A percentile compares a stretch with the other conserved stretches of the same genome.
Evolutionary conservation across 1,140 invertebrate genomes (phyloP).

Genomic region (Maconellicoccus hirsutus): DNA sequence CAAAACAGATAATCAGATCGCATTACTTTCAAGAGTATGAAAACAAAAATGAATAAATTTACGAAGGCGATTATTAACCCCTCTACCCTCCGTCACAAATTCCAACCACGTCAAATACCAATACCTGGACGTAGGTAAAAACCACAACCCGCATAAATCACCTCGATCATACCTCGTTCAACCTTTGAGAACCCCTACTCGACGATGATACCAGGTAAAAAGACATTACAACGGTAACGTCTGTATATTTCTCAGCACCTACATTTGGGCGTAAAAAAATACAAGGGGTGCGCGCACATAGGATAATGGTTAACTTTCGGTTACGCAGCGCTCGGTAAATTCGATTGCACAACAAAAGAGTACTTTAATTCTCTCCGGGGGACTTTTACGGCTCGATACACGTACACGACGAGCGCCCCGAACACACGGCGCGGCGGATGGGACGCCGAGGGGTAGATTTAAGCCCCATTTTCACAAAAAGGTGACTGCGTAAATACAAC

Average conservation of each 20-base stretch:
- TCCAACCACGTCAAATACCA: too few species aligned
- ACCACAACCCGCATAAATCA: too few species aligned
- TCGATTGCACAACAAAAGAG: slow-evolving; percentile 21
- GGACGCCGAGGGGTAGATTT: not conserved
- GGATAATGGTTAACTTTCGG: slow-evolving; percentile 22
- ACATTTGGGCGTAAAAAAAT: not conserved
- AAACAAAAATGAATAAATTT: too few species aligned
- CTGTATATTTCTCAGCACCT: not conserved
- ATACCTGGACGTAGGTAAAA: too few species aligned
- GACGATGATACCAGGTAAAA: not conserved
- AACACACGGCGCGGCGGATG: not conserved
- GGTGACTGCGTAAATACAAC: slow-evolving; percentile 18
- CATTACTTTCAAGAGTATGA: too few species aligned
- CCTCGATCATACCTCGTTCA: too few species aligned
- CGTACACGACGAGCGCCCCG: slow-evolving; percentile 1
- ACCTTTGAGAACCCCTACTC: too few species aligned
- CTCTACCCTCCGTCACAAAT: too few species aligned
- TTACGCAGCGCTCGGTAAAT: slow-evolving; percentile 17
- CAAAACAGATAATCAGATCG: too few species aligned
- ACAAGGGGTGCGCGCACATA: slow-evolving; percentile 4
- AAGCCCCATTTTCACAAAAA: not conserved
- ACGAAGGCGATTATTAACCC: too few species aligned
- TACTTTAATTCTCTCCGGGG: slow-evolving; percentile 20
- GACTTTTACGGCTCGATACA: slow-evolving; percentile 18
- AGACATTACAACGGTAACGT: not conserved